phyloP scores from a whole-genome alignment of 2,797 vertebrate genomes.

The Helicolenus hilgendorfi region DNA sequence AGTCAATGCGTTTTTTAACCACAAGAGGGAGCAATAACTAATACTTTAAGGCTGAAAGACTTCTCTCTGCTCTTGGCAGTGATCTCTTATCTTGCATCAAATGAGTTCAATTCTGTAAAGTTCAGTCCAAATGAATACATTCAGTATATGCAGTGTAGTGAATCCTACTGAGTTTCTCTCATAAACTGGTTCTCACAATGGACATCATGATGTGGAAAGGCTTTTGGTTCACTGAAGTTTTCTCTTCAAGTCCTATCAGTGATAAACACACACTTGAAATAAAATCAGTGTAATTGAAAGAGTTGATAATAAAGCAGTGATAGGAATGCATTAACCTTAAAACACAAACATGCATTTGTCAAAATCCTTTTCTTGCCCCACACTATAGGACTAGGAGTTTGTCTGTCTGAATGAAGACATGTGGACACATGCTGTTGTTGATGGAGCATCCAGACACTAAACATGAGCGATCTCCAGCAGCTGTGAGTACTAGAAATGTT shows the following conservation, averaged over 20 bases:
- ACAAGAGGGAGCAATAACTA: conserved; percentile 11
- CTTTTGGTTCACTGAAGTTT: background rate
- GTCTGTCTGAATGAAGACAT: background rate
- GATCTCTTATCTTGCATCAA: background rate
- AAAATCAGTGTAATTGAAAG: background rate
- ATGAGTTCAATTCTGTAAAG: background rate
- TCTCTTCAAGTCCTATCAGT: background rate
- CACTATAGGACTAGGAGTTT: background rate
- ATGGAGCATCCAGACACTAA: background rate
- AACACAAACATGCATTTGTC: background rate
- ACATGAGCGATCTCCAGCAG: background rate
- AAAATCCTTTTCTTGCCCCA: background rate
- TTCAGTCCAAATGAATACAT: background rate
- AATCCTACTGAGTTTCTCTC: background rate
- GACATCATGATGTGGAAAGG: background rate
- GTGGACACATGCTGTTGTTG: background rate
- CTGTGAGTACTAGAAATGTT: background rate
- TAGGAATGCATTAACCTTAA: background rate
- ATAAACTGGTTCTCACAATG: background rate
- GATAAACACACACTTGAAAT: background rate
- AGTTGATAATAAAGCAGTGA: background rate
- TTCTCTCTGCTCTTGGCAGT: background rate
- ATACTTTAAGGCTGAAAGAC: background rate
- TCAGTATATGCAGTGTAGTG: background rate
- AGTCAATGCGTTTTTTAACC: background rate